phyloP scores from a whole-genome alignment of 2,113 vertebrate genomes.

The Phaethon lepturus region DNA sequence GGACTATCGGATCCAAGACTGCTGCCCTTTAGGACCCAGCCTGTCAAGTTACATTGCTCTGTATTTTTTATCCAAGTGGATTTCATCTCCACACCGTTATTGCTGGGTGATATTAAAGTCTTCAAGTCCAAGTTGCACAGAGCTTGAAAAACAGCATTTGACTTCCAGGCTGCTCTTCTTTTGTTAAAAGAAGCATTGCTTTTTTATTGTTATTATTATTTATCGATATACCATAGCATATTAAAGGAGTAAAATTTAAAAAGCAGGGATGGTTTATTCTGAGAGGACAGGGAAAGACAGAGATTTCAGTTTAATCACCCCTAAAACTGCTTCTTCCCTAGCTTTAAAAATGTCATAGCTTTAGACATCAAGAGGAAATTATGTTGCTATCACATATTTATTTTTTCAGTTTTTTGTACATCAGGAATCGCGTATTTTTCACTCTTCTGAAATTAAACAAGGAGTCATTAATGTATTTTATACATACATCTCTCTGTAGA shows the following conservation, averaged over 20 bases:
- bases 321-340: background rate
- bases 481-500: background rate
- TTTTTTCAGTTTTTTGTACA: background rate
- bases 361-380: background rate
- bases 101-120: background rate
- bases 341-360: background rate
- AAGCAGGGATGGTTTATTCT: background rate
- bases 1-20: constrained; percentile 20
- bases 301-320: background rate
- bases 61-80: constrained; percentile 15
- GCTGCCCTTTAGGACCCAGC: constrained; percentile 53
- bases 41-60: constrained; percentile 25
- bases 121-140: background rate
- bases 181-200: background rate
- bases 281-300: background rate
- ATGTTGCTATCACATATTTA: background rate
- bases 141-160: background rate
- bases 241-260: constrained; percentile 10
- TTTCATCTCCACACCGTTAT: background rate
- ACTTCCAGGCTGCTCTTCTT: background rate
- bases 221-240: background rate
- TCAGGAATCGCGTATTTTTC: background rate
- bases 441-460: background rate
- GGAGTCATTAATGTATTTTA: background rate
- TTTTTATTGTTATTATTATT: background rate